phyloP scores from a whole-genome alignment of 1,140 invertebrate genomes.

The Doryteuthis pealeii region DNA sequence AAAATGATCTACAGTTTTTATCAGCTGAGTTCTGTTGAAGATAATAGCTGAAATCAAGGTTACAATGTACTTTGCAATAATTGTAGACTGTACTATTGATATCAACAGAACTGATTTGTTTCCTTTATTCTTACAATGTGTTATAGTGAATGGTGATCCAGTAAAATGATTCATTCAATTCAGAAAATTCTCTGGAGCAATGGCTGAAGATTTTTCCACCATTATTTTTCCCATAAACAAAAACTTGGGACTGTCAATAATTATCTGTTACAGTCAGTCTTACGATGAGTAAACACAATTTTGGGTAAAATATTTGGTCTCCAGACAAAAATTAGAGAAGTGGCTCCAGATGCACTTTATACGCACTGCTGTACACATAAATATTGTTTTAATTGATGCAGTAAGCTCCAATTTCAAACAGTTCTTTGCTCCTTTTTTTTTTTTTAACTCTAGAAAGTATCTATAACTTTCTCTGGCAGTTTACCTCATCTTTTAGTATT shows the following conservation, averaged over 20 bases:
- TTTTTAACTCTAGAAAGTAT: slow-evolving; percentile 4
- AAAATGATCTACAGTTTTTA: slow-evolving; percentile 8
- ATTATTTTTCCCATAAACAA: background rate
- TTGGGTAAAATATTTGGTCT: slow-evolving; percentile 8
- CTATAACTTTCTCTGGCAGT: too few relatives aligned
- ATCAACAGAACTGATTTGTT: too few relatives aligned
- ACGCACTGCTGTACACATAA: background rate
- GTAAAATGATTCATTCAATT: too few relatives aligned
- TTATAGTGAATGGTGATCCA: background rate
- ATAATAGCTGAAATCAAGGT: slow-evolving; percentile 11
- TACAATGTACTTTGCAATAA: background rate
- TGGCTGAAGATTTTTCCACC: background rate
- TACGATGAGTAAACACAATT: slow-evolving; percentile 7
- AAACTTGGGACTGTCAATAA: slow-evolving; percentile 1
- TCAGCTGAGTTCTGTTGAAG: slow-evolving; percentile 3
- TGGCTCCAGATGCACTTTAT: background rate
- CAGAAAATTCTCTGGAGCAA: background rate
- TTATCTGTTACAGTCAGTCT: slow-evolving; percentile 4
- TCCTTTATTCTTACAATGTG: slow-evolving; percentile 1
- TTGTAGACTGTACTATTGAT: background rate
- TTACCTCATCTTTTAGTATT: too few relatives aligned
- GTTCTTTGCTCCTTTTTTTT: background rate
- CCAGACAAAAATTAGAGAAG: slow-evolving; percentile 9
- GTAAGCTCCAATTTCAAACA: background rate
- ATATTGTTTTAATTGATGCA: background rate